A percentile compares a stretch with the other conserved stretches of the same genome.
phyloP scores from a whole-genome alignment of 2,888 invertebrate species.

The Drosophila mimetica region DNA sequence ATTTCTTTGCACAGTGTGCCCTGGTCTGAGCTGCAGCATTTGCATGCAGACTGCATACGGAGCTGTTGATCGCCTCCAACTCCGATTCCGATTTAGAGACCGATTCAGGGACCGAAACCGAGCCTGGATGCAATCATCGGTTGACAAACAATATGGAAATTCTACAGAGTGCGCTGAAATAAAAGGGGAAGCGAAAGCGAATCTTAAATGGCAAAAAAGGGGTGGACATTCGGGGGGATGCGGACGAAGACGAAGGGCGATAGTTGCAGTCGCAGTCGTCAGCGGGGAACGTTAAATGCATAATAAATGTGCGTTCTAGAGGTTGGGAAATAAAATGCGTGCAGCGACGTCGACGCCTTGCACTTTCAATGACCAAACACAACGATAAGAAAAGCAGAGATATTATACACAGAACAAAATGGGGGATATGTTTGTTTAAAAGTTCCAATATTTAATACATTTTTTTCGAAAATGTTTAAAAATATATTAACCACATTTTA shows the following conservation, averaged over 20 bases:
- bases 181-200: constrained; percentile 44
- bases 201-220: constrained; percentile 36
- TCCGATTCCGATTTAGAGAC: constrained; percentile 29
- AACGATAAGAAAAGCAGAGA: constrained; percentile 48
- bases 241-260: constrained; percentile 4
- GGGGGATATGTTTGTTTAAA: not conserved
- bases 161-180: constrained; percentile 44
- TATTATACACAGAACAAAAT: constrained; percentile 5
- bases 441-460: not conserved
- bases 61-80: constrained; percentile 32
- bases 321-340: constrained; percentile 66
- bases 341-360: constrained; percentile 62
- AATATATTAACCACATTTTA: too few relatives aligned
- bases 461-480: too few relatives aligned
- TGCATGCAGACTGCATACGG: constrained; percentile 79
- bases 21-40: constrained; percentile 47
- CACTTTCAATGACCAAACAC: constrained; percentile 71
- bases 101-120: constrained; percentile 17
- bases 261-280: constrained; percentile 56
- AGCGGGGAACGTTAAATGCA: constrained; percentile 76
- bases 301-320: constrained; percentile 72
- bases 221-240: not conserved
- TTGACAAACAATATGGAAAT: constrained; percentile 78
- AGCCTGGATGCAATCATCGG: constrained; percentile 45
- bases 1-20: constrained; percentile 8